phyloP scores from a whole-genome alignment of 1,140 invertebrate genomes.

The Neodiprion virginianus region DNA sequence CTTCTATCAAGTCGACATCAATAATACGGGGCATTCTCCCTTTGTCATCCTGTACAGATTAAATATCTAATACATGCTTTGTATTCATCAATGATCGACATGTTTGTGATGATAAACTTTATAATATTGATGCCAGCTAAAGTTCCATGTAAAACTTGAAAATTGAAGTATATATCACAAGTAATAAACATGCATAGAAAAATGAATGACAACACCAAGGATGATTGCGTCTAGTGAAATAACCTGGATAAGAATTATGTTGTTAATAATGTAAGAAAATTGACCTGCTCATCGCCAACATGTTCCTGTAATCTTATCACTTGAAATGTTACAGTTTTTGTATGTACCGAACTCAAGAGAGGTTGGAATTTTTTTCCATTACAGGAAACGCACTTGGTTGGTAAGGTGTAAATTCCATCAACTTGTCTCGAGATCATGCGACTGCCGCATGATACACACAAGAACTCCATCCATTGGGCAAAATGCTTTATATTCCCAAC shows the following conservation, averaged over 20 bases:
- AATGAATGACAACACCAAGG: neutral
- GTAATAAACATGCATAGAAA: neutral
- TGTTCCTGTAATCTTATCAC: conserved; percentile 83
- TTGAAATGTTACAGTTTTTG: conserved; percentile 79
- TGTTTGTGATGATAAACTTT: neutral
- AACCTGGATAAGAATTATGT: conserved; percentile 18
- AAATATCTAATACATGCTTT: conserved; percentile 17
- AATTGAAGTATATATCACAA: conserved; percentile 1
- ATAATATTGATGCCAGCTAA: conserved; percentile 41
- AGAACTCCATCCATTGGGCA: conserved; percentile 81
- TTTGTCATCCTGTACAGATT: conserved; percentile 65
- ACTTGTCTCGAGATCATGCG: conserved; percentile 44
- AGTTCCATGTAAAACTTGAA: conserved; percentile 7
- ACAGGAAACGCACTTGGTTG: conserved; percentile 73
- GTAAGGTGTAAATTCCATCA: conserved; percentile 49
- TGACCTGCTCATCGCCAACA: conserved; percentile 67
- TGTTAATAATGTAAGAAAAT: conserved; percentile 16
- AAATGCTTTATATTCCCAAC: conserved; percentile 78
- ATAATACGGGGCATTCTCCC: conserved; percentile 85
- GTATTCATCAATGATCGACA: conserved; percentile 15
- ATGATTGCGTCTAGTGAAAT: conserved; percentile 5
- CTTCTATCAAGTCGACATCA: conserved; percentile 86
- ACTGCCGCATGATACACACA: conserved; percentile 59
- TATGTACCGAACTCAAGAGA: conserved; percentile 71
- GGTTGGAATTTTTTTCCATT: conserved; percentile 72